These are phyloP conservation scores for Hypomecis atomaria DNA, from an alignment of 2,888 invertebrate species.

Conservation along the genomic window DNA sequence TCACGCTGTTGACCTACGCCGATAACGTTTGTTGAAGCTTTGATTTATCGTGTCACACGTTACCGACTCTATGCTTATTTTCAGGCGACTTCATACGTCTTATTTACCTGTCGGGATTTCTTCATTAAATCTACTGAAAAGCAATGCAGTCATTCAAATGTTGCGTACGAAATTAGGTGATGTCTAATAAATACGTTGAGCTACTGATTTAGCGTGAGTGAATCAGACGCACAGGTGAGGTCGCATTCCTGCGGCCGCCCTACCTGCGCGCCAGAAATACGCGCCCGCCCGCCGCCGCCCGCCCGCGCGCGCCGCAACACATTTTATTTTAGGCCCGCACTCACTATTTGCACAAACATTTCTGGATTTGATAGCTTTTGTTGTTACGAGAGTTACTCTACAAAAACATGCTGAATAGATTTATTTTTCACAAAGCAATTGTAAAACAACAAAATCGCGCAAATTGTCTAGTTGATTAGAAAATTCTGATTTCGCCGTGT, in stretches of 20 bases:
- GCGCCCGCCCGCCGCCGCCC: constrained; percentile 60
- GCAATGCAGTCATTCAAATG: constrained; percentile 41
- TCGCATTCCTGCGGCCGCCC: constrained; percentile 77
- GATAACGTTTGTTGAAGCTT: constrained; percentile 50
- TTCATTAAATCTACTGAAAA: constrained; percentile 3
- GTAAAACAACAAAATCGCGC: neutral
- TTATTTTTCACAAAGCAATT: constrained; percentile 1
- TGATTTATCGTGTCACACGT: constrained; percentile 40
- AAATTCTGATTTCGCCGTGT: constrained; percentile 21
- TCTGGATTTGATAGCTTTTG: constrained; percentile 56
- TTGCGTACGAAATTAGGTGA: constrained; percentile 58
- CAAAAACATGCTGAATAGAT: constrained; percentile 16
- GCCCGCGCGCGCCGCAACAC: constrained; percentile 51
- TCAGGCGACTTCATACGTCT: constrained; percentile 7
- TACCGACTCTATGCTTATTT: constrained; percentile 9
- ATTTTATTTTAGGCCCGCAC: constrained; percentile 46
- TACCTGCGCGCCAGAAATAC: constrained; percentile 83
- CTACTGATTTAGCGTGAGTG: constrained; percentile 79
- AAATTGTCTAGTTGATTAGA: constrained; percentile 1
- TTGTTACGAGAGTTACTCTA: constrained; percentile 45
- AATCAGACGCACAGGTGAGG: constrained; percentile 82
- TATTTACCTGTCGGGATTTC: neutral
- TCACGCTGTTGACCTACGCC: constrained; percentile 59
- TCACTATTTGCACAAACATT: constrained; percentile 48
- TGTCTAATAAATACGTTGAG: constrained; percentile 72